These are phyloP conservation scores for Thalassaphorura encarpata DNA, from an alignment of 1,140 invertebrate genomes.

Conservation along the genomic window DNA sequence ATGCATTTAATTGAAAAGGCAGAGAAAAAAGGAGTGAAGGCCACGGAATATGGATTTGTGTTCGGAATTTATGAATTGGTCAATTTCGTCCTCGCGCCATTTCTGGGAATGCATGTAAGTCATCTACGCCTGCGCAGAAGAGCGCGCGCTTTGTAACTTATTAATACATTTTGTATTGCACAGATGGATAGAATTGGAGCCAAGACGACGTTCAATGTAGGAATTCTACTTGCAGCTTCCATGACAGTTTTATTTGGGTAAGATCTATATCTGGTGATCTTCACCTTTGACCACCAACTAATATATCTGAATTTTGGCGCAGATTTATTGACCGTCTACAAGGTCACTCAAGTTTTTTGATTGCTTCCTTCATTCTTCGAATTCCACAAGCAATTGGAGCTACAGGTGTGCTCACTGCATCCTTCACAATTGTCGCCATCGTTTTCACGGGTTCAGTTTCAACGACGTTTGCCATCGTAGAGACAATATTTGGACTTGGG, in stretches of 20 bases:
- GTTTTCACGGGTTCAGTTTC: slow-evolving; percentile 85
- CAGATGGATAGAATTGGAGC: slow-evolving; percentile 70
- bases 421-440: slow-evolving; percentile 84
- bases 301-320: slow-evolving; percentile 13
- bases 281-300: neutral
- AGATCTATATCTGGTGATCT: slow-evolving; percentile 19
- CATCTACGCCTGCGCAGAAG: slow-evolving; percentile 13
- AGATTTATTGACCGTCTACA: slow-evolving; percentile 70
- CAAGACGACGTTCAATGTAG: slow-evolving; percentile 72
- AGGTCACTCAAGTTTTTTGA: slow-evolving; percentile 68
- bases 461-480: slow-evolving; percentile 64
- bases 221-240: slow-evolving; percentile 71
- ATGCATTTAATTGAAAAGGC: slow-evolving; percentile 47
- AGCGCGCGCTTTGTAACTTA: neutral
- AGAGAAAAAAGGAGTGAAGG: slow-evolving; percentile 68
- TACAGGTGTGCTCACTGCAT: slow-evolving; percentile 81
- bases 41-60: slow-evolving; percentile 80
- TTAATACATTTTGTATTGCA: slow-evolving; percentile 9
- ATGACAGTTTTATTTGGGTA: slow-evolving; percentile 77
- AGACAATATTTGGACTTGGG: slow-evolving; percentile 53
- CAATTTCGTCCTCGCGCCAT: slow-evolving; percentile 74
- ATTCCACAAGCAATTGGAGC: slow-evolving; percentile 62
- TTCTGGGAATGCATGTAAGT: slow-evolving; percentile 73
- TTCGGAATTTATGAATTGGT: slow-evolving; percentile 86
- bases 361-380: slow-evolving; percentile 71